Evolutionary conservation across 2,888 invertebrate species (phyloP), one percentile per base, ranked within the genome.

Genomic region (Opisthograptis luteolata): DNA sequence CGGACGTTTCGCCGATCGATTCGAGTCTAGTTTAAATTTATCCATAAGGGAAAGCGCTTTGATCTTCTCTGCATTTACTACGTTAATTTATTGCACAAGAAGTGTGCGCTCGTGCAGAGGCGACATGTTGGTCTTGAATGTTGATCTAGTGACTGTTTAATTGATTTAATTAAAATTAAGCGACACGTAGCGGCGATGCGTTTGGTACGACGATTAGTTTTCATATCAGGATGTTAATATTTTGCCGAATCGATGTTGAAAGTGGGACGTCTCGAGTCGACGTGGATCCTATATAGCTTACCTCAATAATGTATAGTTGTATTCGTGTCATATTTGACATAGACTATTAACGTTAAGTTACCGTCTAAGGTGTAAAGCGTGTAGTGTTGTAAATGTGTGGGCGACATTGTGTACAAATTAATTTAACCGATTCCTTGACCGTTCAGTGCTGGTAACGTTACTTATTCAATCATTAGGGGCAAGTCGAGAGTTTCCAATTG

Each of bases 331-430:
- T 80, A 79, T 79, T 82, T 85, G 88, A 87, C 89, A 84, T 81
- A 87, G 89, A 88, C 89, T 89, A 89, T 85, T 89, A 88, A 81
- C 77, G 69, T 87, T 89, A 89, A 88, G 87, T 84, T 85, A 85
- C 70, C 63, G 63, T 79, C 60, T 88, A 87, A 84, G 84, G 71
- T 83, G 84, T 85, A 79, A 81, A 79, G 78, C 82, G 82, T 86
- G 84, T 81, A 81, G 73, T 70, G 78, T 76, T 70, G 66, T 76
- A 69, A 67, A 68, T 70, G 70, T 71, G 66, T 76, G 78, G 75
- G 66, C 79, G 83, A 81, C 76, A 73, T 77, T 68, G 81, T 87
- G 84, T 87, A 84, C 87, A 84, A 87, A 82, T 84, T 81, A 79
- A 75, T 80, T 79, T 79, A 77, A 79, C 80, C 79, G 66, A 73